Conservation (phyloP, 2,797 vertebrate genomes). For the Eremophila alpestris region DNA sequence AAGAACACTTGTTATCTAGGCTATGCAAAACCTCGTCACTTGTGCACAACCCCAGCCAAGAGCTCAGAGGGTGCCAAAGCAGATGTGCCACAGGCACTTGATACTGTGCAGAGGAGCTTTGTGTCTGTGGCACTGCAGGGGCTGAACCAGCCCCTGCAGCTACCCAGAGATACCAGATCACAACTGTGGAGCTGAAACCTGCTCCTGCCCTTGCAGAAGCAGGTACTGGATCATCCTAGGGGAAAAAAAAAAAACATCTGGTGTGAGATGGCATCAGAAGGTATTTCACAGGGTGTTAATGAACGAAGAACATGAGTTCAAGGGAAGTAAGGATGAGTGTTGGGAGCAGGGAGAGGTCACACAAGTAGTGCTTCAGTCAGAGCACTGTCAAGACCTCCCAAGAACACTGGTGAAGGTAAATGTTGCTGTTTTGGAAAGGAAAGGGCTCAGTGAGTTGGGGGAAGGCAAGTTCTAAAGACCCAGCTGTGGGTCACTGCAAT, state of each 20-base stretch:
- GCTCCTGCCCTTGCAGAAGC: background rate
- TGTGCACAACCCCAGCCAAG: background rate
- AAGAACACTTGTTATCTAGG: background rate
- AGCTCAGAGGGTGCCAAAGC: background rate
- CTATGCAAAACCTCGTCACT: background rate
- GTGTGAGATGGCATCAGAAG: background rate
- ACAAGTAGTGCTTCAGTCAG: accelerated
- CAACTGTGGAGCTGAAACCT: background rate
- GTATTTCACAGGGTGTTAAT: background rate
- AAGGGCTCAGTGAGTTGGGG: background rate
- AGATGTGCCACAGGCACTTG: background rate
- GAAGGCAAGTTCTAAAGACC: background rate
- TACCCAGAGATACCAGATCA: background rate
- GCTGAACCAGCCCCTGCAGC: background rate
- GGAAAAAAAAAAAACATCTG: background rate
- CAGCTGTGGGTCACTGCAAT: background rate
- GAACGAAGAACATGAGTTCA: background rate
- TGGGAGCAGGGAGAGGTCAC: background rate
- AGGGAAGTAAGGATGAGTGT: background rate
- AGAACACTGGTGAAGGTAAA: background rate
- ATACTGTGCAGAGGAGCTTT: background rate
- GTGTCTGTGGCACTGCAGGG: background rate
- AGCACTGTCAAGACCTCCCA: background rate
- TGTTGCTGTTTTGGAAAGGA: background rate
- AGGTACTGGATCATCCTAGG: background rate